A percentile compares a stretch with the other conserved stretches of the same genome.
Evolutionary conservation across 2,888 invertebrate species (phyloP).

Genomic region (Latrodectus hesperus): DNA sequence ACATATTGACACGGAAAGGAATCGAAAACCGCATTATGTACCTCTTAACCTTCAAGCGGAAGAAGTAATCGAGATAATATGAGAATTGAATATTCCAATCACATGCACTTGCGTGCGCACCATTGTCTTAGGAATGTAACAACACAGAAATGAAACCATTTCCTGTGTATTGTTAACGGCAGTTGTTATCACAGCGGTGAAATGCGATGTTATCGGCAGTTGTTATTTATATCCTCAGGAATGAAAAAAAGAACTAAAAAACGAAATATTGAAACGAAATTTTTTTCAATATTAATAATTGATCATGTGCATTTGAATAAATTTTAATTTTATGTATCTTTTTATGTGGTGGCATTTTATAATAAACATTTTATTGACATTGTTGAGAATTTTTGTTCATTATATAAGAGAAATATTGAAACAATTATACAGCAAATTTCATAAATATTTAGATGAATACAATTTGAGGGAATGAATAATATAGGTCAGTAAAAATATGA

Average conservation of each 20-base stretch:
- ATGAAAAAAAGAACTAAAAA: neutral
- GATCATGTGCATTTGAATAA: neutral
- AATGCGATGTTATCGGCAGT: neutral
- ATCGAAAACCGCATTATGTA: neutral
- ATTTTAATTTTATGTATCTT: no score
- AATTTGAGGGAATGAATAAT: no score
- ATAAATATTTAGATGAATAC: no score
- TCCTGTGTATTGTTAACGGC: conserved; percentile 20
- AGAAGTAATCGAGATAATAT: conserved; percentile 4
- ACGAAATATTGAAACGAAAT: neutral
- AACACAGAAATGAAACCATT: conserved; percentile 21
- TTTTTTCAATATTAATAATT: neutral
- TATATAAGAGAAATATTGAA: no score
- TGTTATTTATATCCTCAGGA: neutral
- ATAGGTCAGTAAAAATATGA: no score
- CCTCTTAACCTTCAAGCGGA: conserved; percentile 25
- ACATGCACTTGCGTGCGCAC: conserved; percentile 13
- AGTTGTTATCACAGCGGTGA: neutral
- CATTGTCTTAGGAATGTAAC: conserved; percentile 22
- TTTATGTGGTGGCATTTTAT: no score
- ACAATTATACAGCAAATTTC: no score
- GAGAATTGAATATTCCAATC: conserved; percentile 3
- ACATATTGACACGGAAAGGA: neutral
- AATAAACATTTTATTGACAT: no score
- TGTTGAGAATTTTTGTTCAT: no score